Evolutionary conservation across 2,888 invertebrate genomes (phyloP).

Genomic region (Octodonta nipae): DNA sequence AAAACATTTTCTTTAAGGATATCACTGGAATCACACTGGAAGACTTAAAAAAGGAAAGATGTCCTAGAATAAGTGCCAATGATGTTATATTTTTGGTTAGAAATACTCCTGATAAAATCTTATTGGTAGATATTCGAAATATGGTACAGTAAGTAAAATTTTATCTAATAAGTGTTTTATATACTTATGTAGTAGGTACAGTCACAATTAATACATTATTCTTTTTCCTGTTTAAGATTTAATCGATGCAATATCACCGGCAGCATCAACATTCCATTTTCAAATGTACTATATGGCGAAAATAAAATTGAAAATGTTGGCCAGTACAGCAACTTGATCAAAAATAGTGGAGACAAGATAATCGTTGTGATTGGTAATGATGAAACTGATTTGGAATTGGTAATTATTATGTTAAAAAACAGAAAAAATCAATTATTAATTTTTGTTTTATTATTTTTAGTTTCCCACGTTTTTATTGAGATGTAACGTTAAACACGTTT

Average conservation of each 20-base stretch:
- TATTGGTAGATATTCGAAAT: slow-evolving; percentile 57
- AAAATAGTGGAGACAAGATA: slow-evolving; percentile 49
- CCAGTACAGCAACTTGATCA: slow-evolving; percentile 45
- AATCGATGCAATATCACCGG: slow-evolving; percentile 64
- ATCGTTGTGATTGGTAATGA: slow-evolving; percentile 69
- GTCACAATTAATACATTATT: too few species aligned
- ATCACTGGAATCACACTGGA: slow-evolving; percentile 55
- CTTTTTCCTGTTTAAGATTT: slow-evolving; percentile 51
- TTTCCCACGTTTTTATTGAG: slow-evolving; percentile 76
- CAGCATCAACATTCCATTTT: slow-evolving; percentile 81
- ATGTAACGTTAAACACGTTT: slow-evolving; percentile 64
- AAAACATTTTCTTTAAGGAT: too few species aligned
- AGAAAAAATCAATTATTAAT: slow-evolving; percentile 2
- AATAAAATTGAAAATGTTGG: slow-evolving; percentile 58
- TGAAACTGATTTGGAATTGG: slow-evolving; percentile 63
- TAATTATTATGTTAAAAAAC: slow-evolving; percentile 29
- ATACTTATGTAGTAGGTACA: not conserved
- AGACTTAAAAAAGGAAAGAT: slow-evolving; percentile 58
- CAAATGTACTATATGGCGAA: slow-evolving; percentile 58
- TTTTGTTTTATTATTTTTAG: slow-evolving; percentile 39
- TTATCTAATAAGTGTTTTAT: too few species aligned
- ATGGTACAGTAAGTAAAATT: slow-evolving; percentile 42
- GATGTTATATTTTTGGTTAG: slow-evolving; percentile 67
- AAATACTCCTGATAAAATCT: slow-evolving; percentile 41
- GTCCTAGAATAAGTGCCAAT: slow-evolving; percentile 72